These are phyloP conservation scores for Bilobella aurantiaca DNA, from an alignment of 1,140 invertebrate species.

Conservation along the genomic window DNA sequence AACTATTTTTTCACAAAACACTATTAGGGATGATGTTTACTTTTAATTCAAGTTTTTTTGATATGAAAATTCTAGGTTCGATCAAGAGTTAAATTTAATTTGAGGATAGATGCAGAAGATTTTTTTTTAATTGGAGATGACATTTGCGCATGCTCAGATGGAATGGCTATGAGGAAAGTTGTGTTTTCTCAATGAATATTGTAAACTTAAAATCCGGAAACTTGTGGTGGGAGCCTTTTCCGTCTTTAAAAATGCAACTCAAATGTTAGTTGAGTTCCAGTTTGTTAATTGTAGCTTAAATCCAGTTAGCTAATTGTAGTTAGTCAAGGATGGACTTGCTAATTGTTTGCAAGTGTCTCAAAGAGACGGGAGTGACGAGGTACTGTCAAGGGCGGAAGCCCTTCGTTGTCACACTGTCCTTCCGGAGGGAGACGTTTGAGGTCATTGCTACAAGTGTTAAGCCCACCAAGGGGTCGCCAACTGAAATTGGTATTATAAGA, in stretches of 20 bases:
- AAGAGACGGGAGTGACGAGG: background rate
- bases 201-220: too few species aligned
- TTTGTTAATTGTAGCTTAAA: background rate
- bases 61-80: too few species aligned
- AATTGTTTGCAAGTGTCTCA: background rate
- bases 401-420: background rate
- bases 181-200: too few species aligned
- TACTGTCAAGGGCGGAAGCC: background rate
- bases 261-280: background rate
- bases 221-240: background rate
- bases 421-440: constrained; percentile 16
- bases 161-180: too few species aligned
- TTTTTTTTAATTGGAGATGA: too few species aligned
- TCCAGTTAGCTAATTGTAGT: background rate
- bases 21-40: too few species aligned
- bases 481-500: too few species aligned
- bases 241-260: background rate
- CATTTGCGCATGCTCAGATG: too few species aligned
- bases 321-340: constrained; percentile 1
- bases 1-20: too few species aligned
- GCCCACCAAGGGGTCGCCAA: background rate
- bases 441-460: background rate
- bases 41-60: too few species aligned
- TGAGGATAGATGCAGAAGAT: too few species aligned
- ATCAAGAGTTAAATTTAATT: too few species aligned